Percentiles rank a stretch among this genome's conserved stretches.
These are phyloP conservation scores for Cyclophora punctaria DNA, from an alignment of 2,888 invertebrate genomes.

Conservation along the genomic window DNA sequence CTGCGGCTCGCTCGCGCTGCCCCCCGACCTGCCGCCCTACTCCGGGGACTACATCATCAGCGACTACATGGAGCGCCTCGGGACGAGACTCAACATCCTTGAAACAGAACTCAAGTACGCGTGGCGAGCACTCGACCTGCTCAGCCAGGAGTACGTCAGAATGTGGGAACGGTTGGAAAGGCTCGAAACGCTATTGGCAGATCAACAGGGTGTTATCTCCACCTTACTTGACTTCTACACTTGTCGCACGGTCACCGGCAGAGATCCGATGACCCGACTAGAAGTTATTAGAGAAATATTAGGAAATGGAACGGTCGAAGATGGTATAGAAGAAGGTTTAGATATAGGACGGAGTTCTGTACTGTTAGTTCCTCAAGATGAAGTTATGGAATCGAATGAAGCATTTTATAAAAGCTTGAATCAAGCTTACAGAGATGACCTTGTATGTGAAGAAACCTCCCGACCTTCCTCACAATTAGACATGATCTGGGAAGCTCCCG, in stretches of 20 bases:
- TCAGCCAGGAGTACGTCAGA: slow-evolving; percentile 93
- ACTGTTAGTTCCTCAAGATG: slow-evolving; percentile 59
- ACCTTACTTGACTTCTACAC: slow-evolving; percentile 89
- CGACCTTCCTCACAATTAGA: slow-evolving; percentile 83
- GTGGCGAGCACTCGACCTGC: slow-evolving; percentile 91
- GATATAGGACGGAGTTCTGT: slow-evolving; percentile 67
- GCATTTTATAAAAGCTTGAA: slow-evolving; percentile 92
- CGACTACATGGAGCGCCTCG: slow-evolving; percentile 93
- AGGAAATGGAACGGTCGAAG: slow-evolving; percentile 79
- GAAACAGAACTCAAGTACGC: slow-evolving; percentile 94
- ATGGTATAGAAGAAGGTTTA: slow-evolving; percentile 79
- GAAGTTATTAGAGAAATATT: slow-evolving; percentile 80
- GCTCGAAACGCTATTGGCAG: slow-evolving; percentile 87
- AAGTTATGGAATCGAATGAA: slow-evolving; percentile 84
- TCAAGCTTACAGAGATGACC: slow-evolving; percentile 89
- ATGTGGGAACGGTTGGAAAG: slow-evolving; percentile 96
- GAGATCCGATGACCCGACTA: slow-evolving; percentile 70
- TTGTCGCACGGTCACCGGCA: slow-evolving; percentile 61
- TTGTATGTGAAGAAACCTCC: slow-evolving; percentile 78
- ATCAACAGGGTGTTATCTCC: slow-evolving; percentile 92
- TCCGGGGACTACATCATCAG: slow-evolving; percentile 86
- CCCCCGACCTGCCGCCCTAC: slow-evolving; percentile 69
- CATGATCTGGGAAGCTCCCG: slow-evolving; percentile 91
- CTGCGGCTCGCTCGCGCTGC: slow-evolving; percentile 71
- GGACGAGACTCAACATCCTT: slow-evolving; percentile 88